Conservation (phyloP, 1,140 invertebrate genomes). For the Hylaeus volcanicus region DNA sequence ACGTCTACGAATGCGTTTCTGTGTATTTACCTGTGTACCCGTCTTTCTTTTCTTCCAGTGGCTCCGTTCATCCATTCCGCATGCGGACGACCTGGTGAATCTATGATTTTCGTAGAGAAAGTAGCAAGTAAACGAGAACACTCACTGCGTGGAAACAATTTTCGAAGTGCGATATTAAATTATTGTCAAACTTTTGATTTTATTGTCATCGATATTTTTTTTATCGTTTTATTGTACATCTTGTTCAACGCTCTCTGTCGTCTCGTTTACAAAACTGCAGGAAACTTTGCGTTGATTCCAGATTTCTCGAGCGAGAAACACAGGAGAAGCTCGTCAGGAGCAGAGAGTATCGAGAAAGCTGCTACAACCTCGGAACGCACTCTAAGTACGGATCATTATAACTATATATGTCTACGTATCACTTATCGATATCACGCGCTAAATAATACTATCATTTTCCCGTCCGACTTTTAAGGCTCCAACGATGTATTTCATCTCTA, state of each 20-base stretch:
- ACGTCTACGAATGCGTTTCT: slow-evolving; percentile 61
- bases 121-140: too few species aligned
- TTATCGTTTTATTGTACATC: not conserved
- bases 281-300: not conserved
- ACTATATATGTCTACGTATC: slow-evolving; percentile 1
- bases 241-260: not conserved
- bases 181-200: not conserved
- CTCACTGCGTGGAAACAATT: too few species aligned
- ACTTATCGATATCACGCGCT: not conserved
- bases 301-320: too few species aligned
- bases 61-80: not conserved
- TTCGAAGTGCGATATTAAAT: too few species aligned
- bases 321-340: too few species aligned
- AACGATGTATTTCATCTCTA: too few species aligned
- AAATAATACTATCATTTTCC: not conserved
- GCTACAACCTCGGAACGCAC: not conserved
- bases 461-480: too few species aligned
- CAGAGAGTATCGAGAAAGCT: not conserved
- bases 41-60: slow-evolving; percentile 29
- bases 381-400: not conserved
- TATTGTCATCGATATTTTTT: not conserved
- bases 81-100: too few species aligned
- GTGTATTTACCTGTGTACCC: slow-evolving; percentile 58
- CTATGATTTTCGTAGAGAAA: too few species aligned
- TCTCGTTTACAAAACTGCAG: not conserved